Conservation (phyloP, 2,797 vertebrate species). For the Chrysolophus pictus region DNA sequence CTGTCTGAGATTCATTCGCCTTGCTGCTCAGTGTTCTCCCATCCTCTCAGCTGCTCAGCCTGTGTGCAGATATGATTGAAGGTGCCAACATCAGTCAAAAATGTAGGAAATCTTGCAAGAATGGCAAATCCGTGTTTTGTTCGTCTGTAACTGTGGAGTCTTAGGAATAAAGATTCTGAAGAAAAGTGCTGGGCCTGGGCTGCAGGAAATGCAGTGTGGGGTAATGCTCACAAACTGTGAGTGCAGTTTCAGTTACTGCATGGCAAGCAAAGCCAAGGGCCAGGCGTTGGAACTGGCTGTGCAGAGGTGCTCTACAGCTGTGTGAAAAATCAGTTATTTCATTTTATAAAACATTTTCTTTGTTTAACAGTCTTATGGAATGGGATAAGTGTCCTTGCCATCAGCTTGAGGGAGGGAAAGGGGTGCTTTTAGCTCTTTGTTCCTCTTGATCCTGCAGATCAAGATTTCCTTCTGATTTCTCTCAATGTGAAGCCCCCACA, state of each 20-base stretch:
- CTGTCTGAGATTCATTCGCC: conserved; percentile 12
- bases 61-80: not conserved
- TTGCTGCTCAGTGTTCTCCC: not conserved
- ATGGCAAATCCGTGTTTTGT: not conserved
- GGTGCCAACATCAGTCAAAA: not conserved
- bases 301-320: not conserved
- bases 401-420: not conserved
- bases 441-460: not conserved
- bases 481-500: not conserved
- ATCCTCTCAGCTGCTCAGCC: not conserved
- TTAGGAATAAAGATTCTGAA: not conserved
- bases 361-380: not conserved
- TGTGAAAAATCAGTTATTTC: not conserved
- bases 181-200: not conserved
- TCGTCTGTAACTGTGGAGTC: not conserved
- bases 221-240: rapidly evolving
- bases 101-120: not conserved
- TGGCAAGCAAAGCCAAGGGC: not conserved
- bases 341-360: not conserved
- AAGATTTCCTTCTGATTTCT: not conserved
- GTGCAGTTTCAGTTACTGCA: not conserved
- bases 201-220: rapidly evolving
- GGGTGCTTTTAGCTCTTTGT: not conserved
- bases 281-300: not conserved
- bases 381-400: not conserved